Base-by-base conservation (phyloP, 1,140 invertebrate species). In the Fopius arisanus region DNA sequence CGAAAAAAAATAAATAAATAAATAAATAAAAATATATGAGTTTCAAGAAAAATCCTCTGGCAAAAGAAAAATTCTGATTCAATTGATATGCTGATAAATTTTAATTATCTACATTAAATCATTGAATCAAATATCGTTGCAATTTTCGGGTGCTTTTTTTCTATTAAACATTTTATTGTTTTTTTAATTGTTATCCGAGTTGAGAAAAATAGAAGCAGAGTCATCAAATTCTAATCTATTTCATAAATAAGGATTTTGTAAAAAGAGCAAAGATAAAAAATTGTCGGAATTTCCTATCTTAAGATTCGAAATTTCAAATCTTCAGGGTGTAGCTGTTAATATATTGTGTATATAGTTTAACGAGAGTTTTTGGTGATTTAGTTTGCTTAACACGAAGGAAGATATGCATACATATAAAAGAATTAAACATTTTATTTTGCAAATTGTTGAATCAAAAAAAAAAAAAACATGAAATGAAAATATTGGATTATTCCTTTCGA, bases 261-360 rank as follows among this genome's bases (percentile, higher is more conserved):
- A 76, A 78, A 77, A 75, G 67, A 40, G 19, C 1, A 5, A 23
- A 67, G 19, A 65, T 3, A 21, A 23, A 67, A 16, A 68, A 68
- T 41, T 68, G 40, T 16, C 31, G 21, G 21, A 68, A 26, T 16
- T 68, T 43, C 43, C 3, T 40, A 9, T n/a, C 48, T 31, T 29
- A 37, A 14, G 19, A 37, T 67, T 33, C 6, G 19, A 14, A 67
- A 41, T 19, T 43, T 69, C 59, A 16, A 70, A 23, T 23, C 40
- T 26, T 37, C 23, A 63, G 14, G 28, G 29, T 62, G 59, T 29
- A 69, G 59, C n/a, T 48, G 67, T 68, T 69, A 65, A 26, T 70
- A 28, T 70, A 70, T 73, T 80, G 68, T 83, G 80, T 82, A 83
- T 76, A 82, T 78, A 77, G 77, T 80, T 83, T 81, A 78, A 78